These are phyloP conservation scores for Lasioglossum lativentre DNA, from an alignment of 2,888 invertebrate genomes.

Conservation along the genomic window DNA sequence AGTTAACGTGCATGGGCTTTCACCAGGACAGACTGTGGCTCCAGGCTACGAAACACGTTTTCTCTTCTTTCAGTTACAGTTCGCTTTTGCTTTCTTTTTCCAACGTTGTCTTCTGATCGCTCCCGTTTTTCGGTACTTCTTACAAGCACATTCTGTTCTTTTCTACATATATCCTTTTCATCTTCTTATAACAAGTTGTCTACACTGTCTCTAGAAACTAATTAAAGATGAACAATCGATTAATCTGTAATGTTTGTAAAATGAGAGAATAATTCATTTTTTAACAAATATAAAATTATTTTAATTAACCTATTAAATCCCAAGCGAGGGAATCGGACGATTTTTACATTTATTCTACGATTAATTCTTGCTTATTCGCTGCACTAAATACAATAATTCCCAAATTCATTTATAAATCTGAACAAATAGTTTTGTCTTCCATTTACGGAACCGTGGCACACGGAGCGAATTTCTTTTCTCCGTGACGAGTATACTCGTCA, in stretches of 20 bases:
- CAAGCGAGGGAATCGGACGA: neutral
- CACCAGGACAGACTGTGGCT: constrained; percentile 62
- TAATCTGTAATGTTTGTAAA: constrained; percentile 17
- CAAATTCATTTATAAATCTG: neutral
- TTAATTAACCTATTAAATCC: no score
- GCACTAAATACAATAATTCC: no score
- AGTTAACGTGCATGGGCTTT: constrained; percentile 66
- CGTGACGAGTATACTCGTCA: no score
- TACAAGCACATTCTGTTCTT: neutral
- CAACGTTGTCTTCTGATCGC: constrained; percentile 30
- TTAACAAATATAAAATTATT: neutral
- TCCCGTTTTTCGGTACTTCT: constrained; percentile 40
- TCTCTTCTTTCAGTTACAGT: constrained; percentile 62
- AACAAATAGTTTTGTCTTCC: neutral
- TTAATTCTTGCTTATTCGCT: neutral
- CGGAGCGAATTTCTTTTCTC: neutral
- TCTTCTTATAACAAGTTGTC: neutral
- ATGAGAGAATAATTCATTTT: neutral
- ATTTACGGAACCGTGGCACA: neutral
- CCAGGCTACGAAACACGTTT: constrained; percentile 61
- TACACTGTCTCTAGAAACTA: neutral
- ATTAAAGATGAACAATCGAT: neutral
- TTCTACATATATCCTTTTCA: neutral
- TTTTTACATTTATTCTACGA: no score
- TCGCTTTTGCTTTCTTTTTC: constrained; percentile 56